Conservation (phyloP, 1,140 invertebrate species). For the Cheumatopsyche charites region DNA sequence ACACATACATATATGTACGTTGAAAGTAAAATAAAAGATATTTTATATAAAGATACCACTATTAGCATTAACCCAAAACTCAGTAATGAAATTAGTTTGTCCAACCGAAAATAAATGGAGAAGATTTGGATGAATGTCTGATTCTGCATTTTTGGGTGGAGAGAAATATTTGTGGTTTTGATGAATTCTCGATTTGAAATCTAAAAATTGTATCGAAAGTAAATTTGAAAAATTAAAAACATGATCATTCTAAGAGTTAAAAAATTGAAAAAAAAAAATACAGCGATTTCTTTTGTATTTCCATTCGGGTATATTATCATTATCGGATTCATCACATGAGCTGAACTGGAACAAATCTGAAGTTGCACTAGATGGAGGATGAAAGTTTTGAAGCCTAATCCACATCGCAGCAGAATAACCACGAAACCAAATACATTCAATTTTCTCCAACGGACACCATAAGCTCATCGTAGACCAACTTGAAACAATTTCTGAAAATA, state of each 20-base stretch:
- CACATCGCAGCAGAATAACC: conserved; percentile 67
- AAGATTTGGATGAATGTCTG: conserved; percentile 2
- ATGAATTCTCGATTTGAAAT: conserved; percentile 20
- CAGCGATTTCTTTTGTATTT: conserved; percentile 43
- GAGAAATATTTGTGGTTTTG: neutral
- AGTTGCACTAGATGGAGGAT: conserved; percentile 48
- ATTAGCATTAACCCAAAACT: conserved; percentile 61
- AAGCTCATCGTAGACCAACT: conserved; percentile 60
- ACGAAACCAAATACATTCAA: conserved; percentile 65
- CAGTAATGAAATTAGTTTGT: conserved; percentile 62
- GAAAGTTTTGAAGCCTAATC: conserved; percentile 53
- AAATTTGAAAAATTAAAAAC: neutral
- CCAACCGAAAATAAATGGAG: conserved; percentile 65
- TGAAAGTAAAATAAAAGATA: conserved; percentile 1
- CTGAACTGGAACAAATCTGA: conserved; percentile 28
- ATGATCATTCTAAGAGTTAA: too few species aligned
- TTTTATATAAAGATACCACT: conserved; percentile 52
- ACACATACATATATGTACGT: neutral
- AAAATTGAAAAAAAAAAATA: conserved; percentile 9
- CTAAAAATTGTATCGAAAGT: conserved; percentile 2
- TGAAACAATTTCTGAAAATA: conserved; percentile 55
- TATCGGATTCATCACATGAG: conserved; percentile 33
- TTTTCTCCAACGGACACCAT: conserved; percentile 63
- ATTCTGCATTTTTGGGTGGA: conserved; percentile 2
- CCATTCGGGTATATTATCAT: conserved; percentile 51